Percentiles rank a stretch among this genome's conserved stretches.
Conservation (phyloP, 1,140 invertebrate species). For the Drosophila saltans region DNA sequence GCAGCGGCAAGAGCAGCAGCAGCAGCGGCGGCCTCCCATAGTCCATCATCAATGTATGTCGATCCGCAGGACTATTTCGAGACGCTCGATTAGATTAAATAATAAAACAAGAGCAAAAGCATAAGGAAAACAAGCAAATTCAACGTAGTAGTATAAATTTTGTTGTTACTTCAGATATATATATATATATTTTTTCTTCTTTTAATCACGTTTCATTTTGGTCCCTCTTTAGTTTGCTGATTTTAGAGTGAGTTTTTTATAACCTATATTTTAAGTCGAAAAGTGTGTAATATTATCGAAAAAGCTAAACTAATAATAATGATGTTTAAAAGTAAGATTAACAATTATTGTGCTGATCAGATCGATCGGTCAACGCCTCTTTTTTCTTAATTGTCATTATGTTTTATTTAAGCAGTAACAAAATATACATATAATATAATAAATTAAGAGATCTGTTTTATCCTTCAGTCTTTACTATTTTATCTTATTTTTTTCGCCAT, state of each 20-base stretch:
- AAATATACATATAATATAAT: conserved; percentile 8
- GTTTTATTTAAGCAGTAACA: conserved; percentile 8
- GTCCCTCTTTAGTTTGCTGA: conserved; percentile 46
- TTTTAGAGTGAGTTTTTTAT: conserved; percentile 67
- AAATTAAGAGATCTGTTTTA: conserved; percentile 2
- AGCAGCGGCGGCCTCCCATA: conserved; percentile 40
- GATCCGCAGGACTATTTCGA: conserved; percentile 71
- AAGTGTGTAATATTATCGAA: conserved; percentile 65
- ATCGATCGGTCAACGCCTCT: not conserved
- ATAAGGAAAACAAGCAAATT: not conserved
- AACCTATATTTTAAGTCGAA: conserved; percentile 52
- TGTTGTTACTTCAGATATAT: conserved; percentile 70
- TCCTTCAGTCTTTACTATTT: not conserved
- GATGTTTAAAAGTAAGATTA: not conserved
- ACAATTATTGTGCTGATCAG: not conserved
- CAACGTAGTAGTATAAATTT: conserved; percentile 68
- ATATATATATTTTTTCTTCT: conserved; percentile 37
- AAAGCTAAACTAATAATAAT: conserved; percentile 4
- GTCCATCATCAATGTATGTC: conserved; percentile 53
- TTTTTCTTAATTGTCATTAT: conserved; percentile 9
- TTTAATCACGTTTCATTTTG: conserved; percentile 55
- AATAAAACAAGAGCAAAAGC: conserved; percentile 31
- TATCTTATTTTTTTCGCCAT: not conserved
- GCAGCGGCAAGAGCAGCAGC: conserved; percentile 40
- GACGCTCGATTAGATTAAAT: conserved; percentile 68